Evolutionary conservation across 2,113 vertebrate genomes (phyloP).

Genomic region (Gobiocypris rarus): DNA sequence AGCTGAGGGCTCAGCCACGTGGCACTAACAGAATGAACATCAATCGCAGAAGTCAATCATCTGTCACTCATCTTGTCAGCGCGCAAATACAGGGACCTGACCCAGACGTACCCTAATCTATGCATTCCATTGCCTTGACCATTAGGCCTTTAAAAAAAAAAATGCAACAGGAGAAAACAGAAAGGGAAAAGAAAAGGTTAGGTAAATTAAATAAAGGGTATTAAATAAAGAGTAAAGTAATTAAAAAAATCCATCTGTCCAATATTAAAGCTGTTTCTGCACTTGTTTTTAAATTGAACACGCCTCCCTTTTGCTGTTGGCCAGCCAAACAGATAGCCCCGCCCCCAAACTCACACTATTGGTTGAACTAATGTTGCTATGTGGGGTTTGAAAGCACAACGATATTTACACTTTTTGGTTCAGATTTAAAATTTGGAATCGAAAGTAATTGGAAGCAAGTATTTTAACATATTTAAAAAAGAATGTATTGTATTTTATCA

Average conservation of each 20-base stretch:
- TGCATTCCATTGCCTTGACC: background rate
- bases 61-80: slow-evolving; percentile 53
- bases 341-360: background rate
- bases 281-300: background rate
- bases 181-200: background rate
- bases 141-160: background rate
- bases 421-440: background rate
- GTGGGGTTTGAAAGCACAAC: background rate
- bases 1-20: slow-evolving; percentile 54
- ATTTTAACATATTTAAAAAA: no score
- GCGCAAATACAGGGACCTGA: background rate
- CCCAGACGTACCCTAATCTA: background rate
- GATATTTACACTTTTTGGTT: background rate
- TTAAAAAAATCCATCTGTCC: background rate
- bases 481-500: no score
- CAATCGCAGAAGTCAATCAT: slow-evolving; percentile 60
- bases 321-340: background rate
- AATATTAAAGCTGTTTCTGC: background rate
- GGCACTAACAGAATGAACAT: slow-evolving; percentile 63
- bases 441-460: background rate
- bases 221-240: background rate
- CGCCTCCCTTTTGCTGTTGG: background rate
- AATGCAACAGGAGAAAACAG: slow-evolving; percentile 13
- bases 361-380: background rate
- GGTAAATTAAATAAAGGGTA: background rate